These are phyloP conservation scores for Gambusia yucatana DNA, from an alignment of 2,797 vertebrate genomes.

Conservation along the genomic window DNA sequence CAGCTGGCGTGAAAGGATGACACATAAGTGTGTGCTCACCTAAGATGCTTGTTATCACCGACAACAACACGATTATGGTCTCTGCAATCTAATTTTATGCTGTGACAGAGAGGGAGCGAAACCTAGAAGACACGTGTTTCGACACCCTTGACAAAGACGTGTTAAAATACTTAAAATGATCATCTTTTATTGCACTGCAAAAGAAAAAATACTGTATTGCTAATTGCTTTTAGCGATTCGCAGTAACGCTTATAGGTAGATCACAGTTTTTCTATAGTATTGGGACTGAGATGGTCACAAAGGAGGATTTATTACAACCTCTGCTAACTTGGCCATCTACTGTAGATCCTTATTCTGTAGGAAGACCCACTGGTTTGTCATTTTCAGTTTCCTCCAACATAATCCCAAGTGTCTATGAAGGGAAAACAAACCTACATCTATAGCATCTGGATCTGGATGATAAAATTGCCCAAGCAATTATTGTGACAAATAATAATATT, in stretches of 20 bases:
- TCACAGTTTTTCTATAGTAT: background rate
- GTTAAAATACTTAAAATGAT: background rate
- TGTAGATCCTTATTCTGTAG: background rate
- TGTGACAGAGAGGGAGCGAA: background rate
- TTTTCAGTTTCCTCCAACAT: background rate
- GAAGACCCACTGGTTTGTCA: background rate
- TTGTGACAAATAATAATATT: too few species aligned
- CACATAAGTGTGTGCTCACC: background rate
- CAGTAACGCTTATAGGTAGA: background rate
- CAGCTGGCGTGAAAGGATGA: conserved; percentile 15
- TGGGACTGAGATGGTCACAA: background rate
- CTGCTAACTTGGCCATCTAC: background rate
- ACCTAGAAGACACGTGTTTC: background rate
- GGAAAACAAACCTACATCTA: background rate
- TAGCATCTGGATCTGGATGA: too few species aligned
- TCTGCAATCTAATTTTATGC: background rate
- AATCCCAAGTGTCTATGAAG: background rate
- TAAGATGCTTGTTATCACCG: background rate
- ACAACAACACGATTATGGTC: background rate
- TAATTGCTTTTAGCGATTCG: background rate
- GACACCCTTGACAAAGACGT: background rate
- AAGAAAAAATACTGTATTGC: background rate
- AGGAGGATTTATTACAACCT: background rate
- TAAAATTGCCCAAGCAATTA: too few species aligned
- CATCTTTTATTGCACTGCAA: background rate